Conservation (phyloP, 2,113 vertebrate genomes). For the Pomatorhinus ruficollis region DNA sequence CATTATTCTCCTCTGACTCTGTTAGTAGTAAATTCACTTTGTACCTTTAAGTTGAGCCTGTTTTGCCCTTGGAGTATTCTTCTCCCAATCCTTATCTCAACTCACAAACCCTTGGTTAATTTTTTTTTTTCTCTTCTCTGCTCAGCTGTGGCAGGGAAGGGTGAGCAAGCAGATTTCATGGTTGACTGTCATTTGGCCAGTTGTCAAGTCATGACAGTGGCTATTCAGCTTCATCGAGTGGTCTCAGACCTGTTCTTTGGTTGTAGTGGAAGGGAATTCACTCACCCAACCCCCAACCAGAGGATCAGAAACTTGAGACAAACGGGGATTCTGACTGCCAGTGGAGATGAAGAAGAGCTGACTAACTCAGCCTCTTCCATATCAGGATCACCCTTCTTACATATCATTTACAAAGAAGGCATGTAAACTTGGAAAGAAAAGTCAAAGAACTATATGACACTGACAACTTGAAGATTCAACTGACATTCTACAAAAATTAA, state of each 20-base stretch:
- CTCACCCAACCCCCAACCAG: accelerated
- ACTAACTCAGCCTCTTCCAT: not conserved
- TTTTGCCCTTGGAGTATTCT: not conserved
- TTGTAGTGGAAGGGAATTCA: not conserved
- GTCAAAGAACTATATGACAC: not conserved
- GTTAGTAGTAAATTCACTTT: not conserved
- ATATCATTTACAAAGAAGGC: not conserved
- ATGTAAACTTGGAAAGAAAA: not conserved
- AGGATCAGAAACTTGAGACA: not conserved
- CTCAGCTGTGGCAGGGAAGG: not conserved
- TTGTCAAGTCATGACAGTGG: not conserved
- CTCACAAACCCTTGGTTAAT: too few relatives aligned
- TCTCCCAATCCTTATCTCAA: not conserved
- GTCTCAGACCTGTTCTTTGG: not conserved
- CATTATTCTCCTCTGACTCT: not conserved
- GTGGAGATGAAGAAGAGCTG: not conserved
- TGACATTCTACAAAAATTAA: not conserved
- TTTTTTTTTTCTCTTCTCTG: not conserved
- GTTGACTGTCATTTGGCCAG: not conserved
- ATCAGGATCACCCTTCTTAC: not conserved
- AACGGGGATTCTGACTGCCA: not conserved
- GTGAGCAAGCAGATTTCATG: accelerated
- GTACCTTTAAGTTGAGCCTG: not conserved
- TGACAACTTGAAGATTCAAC: not conserved
- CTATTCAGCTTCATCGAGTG: not conserved